Base-by-base conservation (phyloP, 2,888 invertebrate genomes). In the Sceliomorpha sp. region DNA sequence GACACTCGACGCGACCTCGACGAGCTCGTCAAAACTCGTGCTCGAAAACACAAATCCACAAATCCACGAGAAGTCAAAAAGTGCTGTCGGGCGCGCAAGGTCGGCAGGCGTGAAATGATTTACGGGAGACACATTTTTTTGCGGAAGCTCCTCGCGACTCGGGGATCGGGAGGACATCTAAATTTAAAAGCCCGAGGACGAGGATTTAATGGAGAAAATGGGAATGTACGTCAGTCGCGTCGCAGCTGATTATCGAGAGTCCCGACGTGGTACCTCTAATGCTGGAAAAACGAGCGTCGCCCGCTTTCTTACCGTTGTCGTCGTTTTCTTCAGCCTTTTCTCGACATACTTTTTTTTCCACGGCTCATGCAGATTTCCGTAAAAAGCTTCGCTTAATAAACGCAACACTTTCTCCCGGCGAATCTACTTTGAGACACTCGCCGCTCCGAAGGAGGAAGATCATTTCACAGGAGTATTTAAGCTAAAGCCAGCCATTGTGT, bases 61-160 rank as follows among this genome's bases (percentile, higher is more conserved):
- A 55, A 55, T 36, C 34, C 32, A 15, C 14, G 26, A 44, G 17
- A 32, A 45, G 45, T 44, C 26, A 20, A 45, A 32, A 34, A 45
- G 15, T 14, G 14, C 14, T n/a, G 20, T n/a, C n/a, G n/a, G n/a
- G n/a, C 26, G 37, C 39, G 40, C 13, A 17, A 13, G 17, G 27
- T 36, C 42, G 44, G 47, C 51, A 58, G 15, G 47, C 47, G 51
- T 39, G 14, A 42, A 69, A 58, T 62, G 47, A 69, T 69, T 62
- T 69, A 69, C 55, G 39, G 36, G 15, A 4, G 15, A 31, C 50
- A 40, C 53, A 17, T 37, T 56, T 64, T n/a, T n/a, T 51, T 50
- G 34, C 24, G 36, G 58, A 58, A 58, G 42, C 5, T 29, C 10
- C 20, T 29, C 31, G 17, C 10, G 26, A 36, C 36, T 26, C 14